Evolutionary conservation across 2,113 vertebrate species (phyloP).

Genomic region (Eolophus roseicapilla): DNA sequence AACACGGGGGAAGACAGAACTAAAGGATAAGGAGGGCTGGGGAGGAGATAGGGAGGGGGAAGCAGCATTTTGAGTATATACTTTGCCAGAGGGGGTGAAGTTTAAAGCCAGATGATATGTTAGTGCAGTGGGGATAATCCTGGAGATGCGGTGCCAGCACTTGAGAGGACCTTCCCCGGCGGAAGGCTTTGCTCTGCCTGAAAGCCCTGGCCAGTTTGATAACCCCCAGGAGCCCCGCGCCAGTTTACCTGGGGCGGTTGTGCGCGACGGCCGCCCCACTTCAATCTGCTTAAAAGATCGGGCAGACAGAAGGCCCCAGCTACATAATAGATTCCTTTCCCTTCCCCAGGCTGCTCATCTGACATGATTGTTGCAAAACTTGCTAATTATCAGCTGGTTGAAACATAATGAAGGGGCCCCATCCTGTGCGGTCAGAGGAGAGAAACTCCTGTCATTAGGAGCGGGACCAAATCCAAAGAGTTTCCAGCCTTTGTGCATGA

Average conservation of each 20-base stretch:
- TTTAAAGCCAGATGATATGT: slow-evolving; percentile 90
- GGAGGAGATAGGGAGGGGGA: slow-evolving; percentile 18
- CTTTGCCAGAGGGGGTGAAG: slow-evolving; percentile 85
- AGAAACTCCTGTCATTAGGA: background rate
- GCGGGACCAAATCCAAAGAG: background rate
- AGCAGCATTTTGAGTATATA: slow-evolving; percentile 64
- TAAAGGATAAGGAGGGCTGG: slow-evolving; percentile 69
- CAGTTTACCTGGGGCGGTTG: slow-evolving; percentile 83
- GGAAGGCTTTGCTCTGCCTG: slow-evolving; percentile 86
- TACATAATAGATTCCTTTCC: slow-evolving; percentile 69
- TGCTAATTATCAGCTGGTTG: slow-evolving; percentile 91
- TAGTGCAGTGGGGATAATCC: slow-evolving; percentile 85
- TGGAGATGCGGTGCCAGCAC: slow-evolving; percentile 72
- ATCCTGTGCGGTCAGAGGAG: slow-evolving; percentile 54
- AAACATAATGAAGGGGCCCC: slow-evolving; percentile 88
- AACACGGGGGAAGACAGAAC: slow-evolving; percentile 62
- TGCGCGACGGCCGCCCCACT: slow-evolving; percentile 65
- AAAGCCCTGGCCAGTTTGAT: slow-evolving; percentile 84
- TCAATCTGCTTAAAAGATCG: slow-evolving; percentile 77
- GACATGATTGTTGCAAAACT: slow-evolving; percentile 70
- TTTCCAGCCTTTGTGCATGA: slow-evolving; percentile 12
- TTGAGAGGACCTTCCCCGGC: slow-evolving; percentile 75
- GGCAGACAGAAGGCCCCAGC: slow-evolving; percentile 65
- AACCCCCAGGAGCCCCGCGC: slow-evolving; percentile 83
- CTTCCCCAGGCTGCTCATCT: slow-evolving; percentile 60